Percentiles rank a stretch among this genome's conserved stretches.
Evolutionary conservation across 2,888 invertebrate genomes (phyloP).

Genomic region (Cordilura impudica): DNA sequence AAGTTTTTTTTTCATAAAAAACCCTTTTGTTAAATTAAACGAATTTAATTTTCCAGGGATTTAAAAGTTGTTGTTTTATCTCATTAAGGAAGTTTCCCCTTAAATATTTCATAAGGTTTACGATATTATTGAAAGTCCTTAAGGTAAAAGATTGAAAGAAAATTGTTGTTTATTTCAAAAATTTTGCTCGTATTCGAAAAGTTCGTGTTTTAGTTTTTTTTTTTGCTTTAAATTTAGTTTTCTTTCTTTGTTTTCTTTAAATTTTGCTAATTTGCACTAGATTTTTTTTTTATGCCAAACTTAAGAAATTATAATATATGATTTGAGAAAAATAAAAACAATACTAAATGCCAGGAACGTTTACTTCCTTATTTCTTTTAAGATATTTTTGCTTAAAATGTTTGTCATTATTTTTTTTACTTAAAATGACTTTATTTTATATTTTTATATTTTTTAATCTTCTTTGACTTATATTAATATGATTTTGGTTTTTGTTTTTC

Average conservation of each 20-base stretch:
- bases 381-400: constrained; percentile 41
- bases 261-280: constrained; percentile 76
- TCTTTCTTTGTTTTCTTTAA: constrained; percentile 67
- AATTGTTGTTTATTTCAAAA: constrained; percentile 36
- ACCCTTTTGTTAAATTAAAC: constrained; percentile 25
- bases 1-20: constrained; percentile 26
- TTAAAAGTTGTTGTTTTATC: neutral
- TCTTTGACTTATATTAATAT: constrained; percentile 53
- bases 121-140: too few relatives aligned
- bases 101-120: neutral
- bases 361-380: constrained; percentile 42
- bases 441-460: constrained; percentile 30
- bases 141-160: constrained; percentile 12
- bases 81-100: neutral
- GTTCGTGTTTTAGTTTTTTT: constrained; percentile 32
- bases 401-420: constrained; percentile 17
- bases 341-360: constrained; percentile 62
- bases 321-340: constrained; percentile 27
- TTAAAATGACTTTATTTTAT: constrained; percentile 20
- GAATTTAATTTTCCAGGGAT: constrained; percentile 6
- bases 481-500: constrained; percentile 21
- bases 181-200: constrained; percentile 51
- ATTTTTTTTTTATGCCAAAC: constrained; percentile 63
- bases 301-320: constrained; percentile 48
- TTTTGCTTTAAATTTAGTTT: constrained; percentile 29